Conservation (phyloP, 2,113 vertebrate species). For the Donacobius atricapilla region DNA sequence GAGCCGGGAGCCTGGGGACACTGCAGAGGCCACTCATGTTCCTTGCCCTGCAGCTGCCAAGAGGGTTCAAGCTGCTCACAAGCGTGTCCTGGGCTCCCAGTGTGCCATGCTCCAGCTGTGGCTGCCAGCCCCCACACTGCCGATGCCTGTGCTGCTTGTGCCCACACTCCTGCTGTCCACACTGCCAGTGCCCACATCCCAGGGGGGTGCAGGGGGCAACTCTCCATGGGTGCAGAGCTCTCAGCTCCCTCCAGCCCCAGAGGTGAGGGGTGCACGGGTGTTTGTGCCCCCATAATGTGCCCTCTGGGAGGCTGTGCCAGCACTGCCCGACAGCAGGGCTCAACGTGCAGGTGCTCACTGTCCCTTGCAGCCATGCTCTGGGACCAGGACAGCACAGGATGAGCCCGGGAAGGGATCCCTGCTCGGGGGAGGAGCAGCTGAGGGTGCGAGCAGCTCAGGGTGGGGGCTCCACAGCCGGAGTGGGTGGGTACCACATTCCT, state of each 20-base stretch:
- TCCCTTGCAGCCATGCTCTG: background rate
- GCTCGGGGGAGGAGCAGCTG: background rate
- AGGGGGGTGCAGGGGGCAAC: no score
- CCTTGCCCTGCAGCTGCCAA: fast-evolving
- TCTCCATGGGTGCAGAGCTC: background rate
- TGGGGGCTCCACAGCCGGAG: fast-evolving
- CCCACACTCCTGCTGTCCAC: background rate
- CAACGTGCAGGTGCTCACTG: background rate
- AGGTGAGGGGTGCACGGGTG: background rate
- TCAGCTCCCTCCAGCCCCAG: background rate
- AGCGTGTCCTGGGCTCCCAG: background rate
- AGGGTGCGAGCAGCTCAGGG: background rate
- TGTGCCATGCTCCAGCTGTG: background rate
- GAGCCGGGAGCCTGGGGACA: background rate
- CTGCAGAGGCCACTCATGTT: background rate
- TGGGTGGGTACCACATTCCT: background rate
- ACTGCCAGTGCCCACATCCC: background rate
- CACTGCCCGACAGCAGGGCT: background rate
- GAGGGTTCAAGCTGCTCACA: background rate
- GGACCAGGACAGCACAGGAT: background rate
- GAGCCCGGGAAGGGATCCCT: background rate
- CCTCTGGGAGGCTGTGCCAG: background rate
- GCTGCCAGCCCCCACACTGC: background rate
- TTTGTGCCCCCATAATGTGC: fast-evolving
- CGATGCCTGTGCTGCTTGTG: background rate